Evolutionary conservation across 1,140 invertebrate genomes (phyloP).

Genomic region (Drosophila nannoptera): DNA sequence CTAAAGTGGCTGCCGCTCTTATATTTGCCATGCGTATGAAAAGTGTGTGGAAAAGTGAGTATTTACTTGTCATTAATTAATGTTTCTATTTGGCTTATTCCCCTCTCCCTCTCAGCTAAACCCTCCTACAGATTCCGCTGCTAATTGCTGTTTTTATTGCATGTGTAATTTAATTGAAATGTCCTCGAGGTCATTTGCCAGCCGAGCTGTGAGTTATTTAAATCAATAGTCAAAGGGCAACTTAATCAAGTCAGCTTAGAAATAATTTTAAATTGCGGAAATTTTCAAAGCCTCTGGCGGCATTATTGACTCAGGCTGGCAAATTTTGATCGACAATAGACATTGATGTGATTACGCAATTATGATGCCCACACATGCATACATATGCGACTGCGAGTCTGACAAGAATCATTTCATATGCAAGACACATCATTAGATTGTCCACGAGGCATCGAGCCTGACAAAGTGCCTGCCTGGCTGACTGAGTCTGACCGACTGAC

Average conservation of each 20-base stretch:
- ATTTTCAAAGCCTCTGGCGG: background rate
- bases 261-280: conserved; percentile 9
- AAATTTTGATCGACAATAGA: conserved; percentile 16
- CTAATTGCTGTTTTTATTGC: background rate
- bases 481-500: conserved; percentile 52
- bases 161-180: background rate
- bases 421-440: conserved; percentile 68
- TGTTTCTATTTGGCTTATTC: too few relatives aligned
- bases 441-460: conserved; percentile 41
- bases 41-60: too few relatives aligned
- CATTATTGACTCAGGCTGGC: background rate
- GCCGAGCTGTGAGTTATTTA: background rate
- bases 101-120: too few relatives aligned
- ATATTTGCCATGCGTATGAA: too few relatives aligned
- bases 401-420: conserved; percentile 48
- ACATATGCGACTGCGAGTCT: conserved; percentile 11
- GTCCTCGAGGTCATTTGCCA: background rate
- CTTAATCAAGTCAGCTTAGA: conserved; percentile 1
- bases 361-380: conserved; percentile 14
- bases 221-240: conserved; percentile 3
- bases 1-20: too few relatives aligned
- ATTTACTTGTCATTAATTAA: too few relatives aligned
- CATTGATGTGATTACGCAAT: conserved; percentile 43
- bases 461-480: conserved; percentile 42
- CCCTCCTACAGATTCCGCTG: too few relatives aligned